These are phyloP conservation scores for pig (Sus scrofa) DNA, from an alignment of 2,113 vertebrate genomes.

Conservation along the genomic window T2T-Sscrofa CM000827.6:72204501-72205000, in stretches of 20 bases:
- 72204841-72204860: neutral
- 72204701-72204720: neutral
- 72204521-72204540: neutral
- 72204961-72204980: slow-evolving; percentile 38
- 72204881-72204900: neutral
- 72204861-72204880: slow-evolving; percentile 5
- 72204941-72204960: neutral
- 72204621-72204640: neutral
- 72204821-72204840: neutral
- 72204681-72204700: neutral
- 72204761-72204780: neutral
- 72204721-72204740: neutral
- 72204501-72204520: neutral
- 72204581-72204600: slow-evolving; percentile 16
- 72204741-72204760: neutral
- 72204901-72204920: neutral
- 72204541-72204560: neutral
- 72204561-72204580: neutral
- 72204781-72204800: neutral
- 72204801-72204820: neutral
- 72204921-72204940: neutral
- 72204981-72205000: neutral
- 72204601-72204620: slow-evolving; percentile 30
- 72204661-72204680: neutral
- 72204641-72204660: neutral